Base-by-base conservation (phyloP, 2,113 vertebrate genomes). In the Isurus oxyrinchus region DNA sequence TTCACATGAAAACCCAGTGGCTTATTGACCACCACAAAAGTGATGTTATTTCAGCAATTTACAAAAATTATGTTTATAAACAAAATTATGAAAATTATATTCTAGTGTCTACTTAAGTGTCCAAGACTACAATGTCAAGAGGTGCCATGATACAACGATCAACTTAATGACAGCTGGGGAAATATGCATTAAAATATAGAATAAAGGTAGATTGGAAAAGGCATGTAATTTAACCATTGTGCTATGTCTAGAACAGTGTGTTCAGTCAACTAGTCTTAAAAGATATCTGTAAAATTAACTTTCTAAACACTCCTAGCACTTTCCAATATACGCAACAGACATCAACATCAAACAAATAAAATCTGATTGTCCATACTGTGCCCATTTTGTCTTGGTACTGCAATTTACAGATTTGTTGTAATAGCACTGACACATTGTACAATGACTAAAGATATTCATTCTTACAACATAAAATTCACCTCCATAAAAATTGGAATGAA, bases 401-500 rank as follows among this genome's bases (percentile, higher is more conserved):
- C 67, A 95, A 76, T 95, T 95, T 95, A 95, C 94, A 95, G 94
- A 95, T 95, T 95, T 72, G 66, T 95, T 95, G 67, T 55, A 95
- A 95, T 95, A 95, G 94, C 94, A 95, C 94, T 95, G 94, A 95
- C 94, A 94, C 90, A 95, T 95, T 72, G 94, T 95, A 95, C 94
- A 95, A 95, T 95, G 67, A 95, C 94, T 95, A 95, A 55, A 95
- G 94, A 95, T 95, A 95, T 95, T 95, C 67, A 95, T 95, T 95
- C 94, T 95, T 95, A 95, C 94, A 95, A 95, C 94, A 95, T 95
- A 95, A 95, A 72, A 72, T 95, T 95, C 94, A 95, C 94, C 94
- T 95, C 94, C 99, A 99, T 99, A 99, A 98, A 99, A 99, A 99
- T 98, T 99, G 99, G 99, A 99, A 99, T 99, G 99, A 99, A 98